These are phyloP conservation scores for Tyto alba DNA, from an alignment of 2,113 vertebrate genomes.

Conservation along the genomic window DNA sequence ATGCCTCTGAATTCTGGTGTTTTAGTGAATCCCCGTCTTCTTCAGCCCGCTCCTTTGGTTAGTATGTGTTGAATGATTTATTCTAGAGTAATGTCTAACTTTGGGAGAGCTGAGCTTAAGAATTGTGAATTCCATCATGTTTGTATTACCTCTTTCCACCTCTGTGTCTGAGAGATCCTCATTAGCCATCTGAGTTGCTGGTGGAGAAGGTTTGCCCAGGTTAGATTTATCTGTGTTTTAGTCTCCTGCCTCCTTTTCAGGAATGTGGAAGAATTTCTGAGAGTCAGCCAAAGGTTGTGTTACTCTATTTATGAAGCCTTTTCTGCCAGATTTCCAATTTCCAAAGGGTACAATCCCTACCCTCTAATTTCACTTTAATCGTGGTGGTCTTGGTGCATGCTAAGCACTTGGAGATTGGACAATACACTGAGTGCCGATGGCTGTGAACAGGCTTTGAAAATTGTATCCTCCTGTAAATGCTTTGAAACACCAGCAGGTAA, in stretches of 20 bases:
- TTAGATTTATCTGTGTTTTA: not conserved
- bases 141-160: not conserved
- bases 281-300: not conserved
- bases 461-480: not conserved
- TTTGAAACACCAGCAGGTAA: not conserved
- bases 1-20: conserved; percentile 59
- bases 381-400: not conserved
- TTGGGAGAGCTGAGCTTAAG: not conserved
- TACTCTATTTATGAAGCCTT: not conserved
- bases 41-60: conserved; percentile 85
- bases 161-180: not conserved
- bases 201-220: not conserved
- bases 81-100: not conserved
- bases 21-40: conserved; percentile 88
- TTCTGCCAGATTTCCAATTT: not conserved
- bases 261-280: not conserved
- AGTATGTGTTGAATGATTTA: not conserved
- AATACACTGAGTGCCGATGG: not conserved
- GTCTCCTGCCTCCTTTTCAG: not conserved
- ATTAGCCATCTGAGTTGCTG: not conserved
- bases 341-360: not conserved
- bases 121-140: not conserved
- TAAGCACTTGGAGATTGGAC: not conserved
- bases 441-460: not conserved
- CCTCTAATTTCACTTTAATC: not conserved